Percentiles rank a stretch among this genome's conserved stretches.
phyloP scores from a whole-genome alignment of 2,888 invertebrate species.

The Podotricha telesiphe region DNA sequence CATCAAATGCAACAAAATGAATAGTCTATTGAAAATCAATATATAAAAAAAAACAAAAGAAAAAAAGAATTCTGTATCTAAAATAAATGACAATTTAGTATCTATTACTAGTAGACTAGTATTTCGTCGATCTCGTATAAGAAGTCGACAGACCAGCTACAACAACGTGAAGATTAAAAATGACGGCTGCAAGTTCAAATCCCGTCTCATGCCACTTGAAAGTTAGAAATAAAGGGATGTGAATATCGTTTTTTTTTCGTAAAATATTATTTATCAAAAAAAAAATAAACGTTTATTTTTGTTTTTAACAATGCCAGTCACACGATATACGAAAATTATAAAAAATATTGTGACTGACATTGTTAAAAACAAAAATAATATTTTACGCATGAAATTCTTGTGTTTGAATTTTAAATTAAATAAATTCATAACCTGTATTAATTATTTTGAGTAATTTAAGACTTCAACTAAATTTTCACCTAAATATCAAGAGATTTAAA shows the following conservation, averaged over 20 bases:
- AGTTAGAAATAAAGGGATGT: too few relatives aligned
- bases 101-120: neutral
- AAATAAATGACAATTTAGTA: neutral
- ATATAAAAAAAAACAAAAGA: neutral
- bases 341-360: neutral
- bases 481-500: too few relatives aligned
- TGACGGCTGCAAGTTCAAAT: conserved; percentile 21
- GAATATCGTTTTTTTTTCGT: neutral
- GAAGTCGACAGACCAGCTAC: neutral
- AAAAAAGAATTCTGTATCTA: neutral
- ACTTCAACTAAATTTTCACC: too few relatives aligned
- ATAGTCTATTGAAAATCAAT: too few relatives aligned
- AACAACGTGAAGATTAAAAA: neutral
- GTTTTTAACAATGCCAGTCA: conserved; percentile 19
- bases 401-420: too few relatives aligned
- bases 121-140: neutral
- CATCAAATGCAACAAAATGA: neutral
- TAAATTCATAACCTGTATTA: too few relatives aligned
- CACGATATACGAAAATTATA: neutral
- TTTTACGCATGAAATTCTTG: too few relatives aligned
- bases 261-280: conserved; percentile 13
- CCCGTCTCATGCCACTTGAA: neutral
- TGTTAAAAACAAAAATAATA: conserved; percentile 17
- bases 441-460: too few relatives aligned
- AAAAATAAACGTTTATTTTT: conserved; percentile 1